Percentiles rank a stretch among this genome's conserved stretches.
phyloP scores from a whole-genome alignment of 2,113 vertebrate species.

The Takifugu flavidus region DNA sequence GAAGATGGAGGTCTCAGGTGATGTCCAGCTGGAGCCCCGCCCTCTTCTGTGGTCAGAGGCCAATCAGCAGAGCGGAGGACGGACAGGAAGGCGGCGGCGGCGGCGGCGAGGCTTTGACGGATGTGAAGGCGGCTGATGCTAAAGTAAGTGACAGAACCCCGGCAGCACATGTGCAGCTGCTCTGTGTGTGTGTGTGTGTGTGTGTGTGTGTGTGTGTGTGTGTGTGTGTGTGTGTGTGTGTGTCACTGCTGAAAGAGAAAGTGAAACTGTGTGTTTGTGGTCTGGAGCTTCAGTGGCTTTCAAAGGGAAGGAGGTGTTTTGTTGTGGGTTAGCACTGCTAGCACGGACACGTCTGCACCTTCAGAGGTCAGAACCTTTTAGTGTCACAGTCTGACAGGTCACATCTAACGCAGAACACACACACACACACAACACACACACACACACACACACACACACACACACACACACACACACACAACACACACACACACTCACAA shows the following conservation, averaged over 20 bases:
- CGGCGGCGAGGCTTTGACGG: slow-evolving; percentile 52
- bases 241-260: slow-evolving; percentile 22
- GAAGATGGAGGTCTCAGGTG: slow-evolving; percentile 86
- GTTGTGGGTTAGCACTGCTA: neutral
- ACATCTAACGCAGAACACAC: neutral
- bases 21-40: slow-evolving; percentile 78
- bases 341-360: slow-evolving; percentile 36
- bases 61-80: slow-evolving; percentile 77
- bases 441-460: too few relatives aligned
- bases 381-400: slow-evolving; percentile 49
- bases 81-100: slow-evolving; percentile 66
- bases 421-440: too few relatives aligned
- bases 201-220: slow-evolving; percentile 7
- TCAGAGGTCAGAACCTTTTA: slow-evolving; percentile 49
- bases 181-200: slow-evolving; percentile 1
- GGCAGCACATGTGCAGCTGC: slow-evolving; percentile 29
- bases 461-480: too few relatives aligned
- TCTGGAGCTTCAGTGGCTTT: slow-evolving; percentile 15
- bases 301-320: slow-evolving; percentile 36
- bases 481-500: too few relatives aligned
- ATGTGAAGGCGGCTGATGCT: slow-evolving; percentile 75
- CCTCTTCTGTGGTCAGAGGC: slow-evolving; percentile 78
- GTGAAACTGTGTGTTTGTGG: slow-evolving; percentile 33
- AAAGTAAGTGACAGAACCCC: slow-evolving; percentile 72
- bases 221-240: neutral